Evolutionary conservation across 2,888 invertebrate genomes (phyloP).

Genomic region (Pseudococcus viburni): DNA sequence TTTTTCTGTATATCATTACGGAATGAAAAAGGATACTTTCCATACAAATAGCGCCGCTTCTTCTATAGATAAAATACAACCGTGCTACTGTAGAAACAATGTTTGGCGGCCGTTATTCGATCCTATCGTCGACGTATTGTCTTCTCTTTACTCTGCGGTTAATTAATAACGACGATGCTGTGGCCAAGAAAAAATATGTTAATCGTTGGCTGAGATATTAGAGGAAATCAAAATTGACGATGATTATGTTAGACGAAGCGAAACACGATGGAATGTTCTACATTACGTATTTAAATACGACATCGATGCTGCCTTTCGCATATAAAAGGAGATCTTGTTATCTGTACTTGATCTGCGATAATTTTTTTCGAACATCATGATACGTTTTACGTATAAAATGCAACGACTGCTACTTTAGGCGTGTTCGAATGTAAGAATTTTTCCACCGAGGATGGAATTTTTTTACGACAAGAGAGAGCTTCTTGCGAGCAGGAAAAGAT

Average conservation of each 20-base stretch:
- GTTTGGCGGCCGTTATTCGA: slow-evolving; percentile 4
- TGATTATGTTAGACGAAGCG: neutral
- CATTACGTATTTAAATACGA: neutral
- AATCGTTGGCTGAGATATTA: neutral
- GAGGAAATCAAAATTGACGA: neutral
- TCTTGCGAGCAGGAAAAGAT: neutral
- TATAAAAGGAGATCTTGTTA: too few relatives aligned
- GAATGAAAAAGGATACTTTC: neutral
- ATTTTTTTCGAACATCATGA: too few relatives aligned
- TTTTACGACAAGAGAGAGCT: slow-evolving; percentile 32
- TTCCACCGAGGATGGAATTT: neutral
- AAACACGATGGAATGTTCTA: neutral
- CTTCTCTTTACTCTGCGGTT: neutral
- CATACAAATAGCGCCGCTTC: neutral
- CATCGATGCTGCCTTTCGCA: too few relatives aligned
- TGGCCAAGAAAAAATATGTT: neutral
- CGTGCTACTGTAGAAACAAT: neutral
- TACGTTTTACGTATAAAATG: neutral
- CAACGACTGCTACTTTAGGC: too few relatives aligned
- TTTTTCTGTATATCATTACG: neutral
- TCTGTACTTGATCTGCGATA: too few relatives aligned
- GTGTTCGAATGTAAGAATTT: neutral
- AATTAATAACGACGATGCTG: neutral
- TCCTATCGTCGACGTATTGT: slow-evolving; percentile 26
- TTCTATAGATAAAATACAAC: neutral